Percentiles rank a stretch among this genome's conserved stretches.
These are phyloP conservation scores for Erannis defoliaria DNA, from an alignment of 2,888 invertebrate species.

Conservation along the genomic window DNA sequence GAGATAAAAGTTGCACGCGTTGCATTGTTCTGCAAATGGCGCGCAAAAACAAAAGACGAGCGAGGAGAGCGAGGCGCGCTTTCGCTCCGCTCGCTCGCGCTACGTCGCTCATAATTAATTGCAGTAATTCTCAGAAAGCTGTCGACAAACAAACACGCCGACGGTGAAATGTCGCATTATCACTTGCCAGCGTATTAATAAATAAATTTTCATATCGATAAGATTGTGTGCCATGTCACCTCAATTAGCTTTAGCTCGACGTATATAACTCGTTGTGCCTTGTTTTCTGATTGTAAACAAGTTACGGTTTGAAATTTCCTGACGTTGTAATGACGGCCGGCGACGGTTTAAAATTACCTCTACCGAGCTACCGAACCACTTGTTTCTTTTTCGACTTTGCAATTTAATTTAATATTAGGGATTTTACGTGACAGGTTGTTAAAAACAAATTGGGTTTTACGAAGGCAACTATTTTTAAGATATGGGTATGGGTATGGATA, in stretches of 20 bases:
- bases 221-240: constrained; percentile 55
- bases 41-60: constrained; percentile 74
- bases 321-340: constrained; percentile 26
- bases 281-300: constrained; percentile 34
- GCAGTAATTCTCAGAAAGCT: constrained; percentile 78
- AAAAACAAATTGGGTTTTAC: not conserved
- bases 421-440: not conserved
- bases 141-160: constrained; percentile 68
- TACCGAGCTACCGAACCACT: not conserved
- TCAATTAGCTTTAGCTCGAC: constrained; percentile 43
- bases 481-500: too few species aligned
- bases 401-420: constrained; percentile 38
- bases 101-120: constrained; percentile 80
- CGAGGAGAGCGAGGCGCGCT: constrained; percentile 42
- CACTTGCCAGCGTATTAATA: constrained; percentile 69
- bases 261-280: constrained; percentile 26
- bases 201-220: constrained; percentile 72
- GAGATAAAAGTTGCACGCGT: constrained; percentile 74
- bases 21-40: constrained; percentile 81
- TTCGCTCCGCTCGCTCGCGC: constrained; percentile 51
- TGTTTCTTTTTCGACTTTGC: constrained; percentile 30
- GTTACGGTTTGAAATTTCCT: constrained; percentile 29
- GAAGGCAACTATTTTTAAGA: too few species aligned
- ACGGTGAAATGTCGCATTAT: constrained; percentile 73
- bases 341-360: constrained; percentile 17